These are phyloP conservation scores for Nesogale talazaci DNA, from an alignment of 2,113 vertebrate species.

Conservation along the genomic window DNA sequence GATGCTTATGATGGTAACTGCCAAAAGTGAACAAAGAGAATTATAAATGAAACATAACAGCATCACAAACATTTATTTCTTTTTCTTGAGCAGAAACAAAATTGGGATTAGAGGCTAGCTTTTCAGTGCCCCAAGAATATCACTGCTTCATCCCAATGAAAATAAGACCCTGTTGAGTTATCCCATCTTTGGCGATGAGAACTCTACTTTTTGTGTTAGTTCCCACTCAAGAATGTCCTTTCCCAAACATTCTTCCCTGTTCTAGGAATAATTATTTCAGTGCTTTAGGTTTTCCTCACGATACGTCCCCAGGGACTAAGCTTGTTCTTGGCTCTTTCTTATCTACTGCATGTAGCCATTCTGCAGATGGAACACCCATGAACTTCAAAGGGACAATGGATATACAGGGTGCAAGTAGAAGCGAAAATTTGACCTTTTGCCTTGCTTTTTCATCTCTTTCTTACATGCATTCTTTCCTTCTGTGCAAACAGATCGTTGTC, in stretches of 20 bases:
- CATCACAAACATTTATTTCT: conserved; percentile 37
- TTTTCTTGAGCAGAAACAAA: conserved; percentile 54
- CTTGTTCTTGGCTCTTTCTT: conserved; percentile 17
- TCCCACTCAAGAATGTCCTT: conserved; percentile 18
- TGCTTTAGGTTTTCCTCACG: conserved; percentile 18
- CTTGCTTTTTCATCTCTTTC: conserved; percentile 57
- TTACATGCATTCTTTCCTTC: conserved; percentile 41
- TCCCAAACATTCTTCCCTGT: neutral
- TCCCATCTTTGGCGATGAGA: neutral
- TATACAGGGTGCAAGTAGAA: conserved; percentile 46
- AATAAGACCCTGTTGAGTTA: neutral
- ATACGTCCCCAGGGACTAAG: neutral
- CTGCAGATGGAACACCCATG: conserved; percentile 27
- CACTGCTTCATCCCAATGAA: neutral
- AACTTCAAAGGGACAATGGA: conserved; percentile 60
- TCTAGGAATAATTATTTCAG: conserved; percentile 24
- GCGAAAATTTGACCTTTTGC: conserved; percentile 64
- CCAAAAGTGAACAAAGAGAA: conserved; percentile 73
- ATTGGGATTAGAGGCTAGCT: conserved; percentile 14
- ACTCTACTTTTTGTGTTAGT: neutral
- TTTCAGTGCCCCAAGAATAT: conserved; percentile 41
- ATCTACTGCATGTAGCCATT: neutral
- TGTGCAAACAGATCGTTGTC: conserved; percentile 54
- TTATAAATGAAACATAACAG: conserved; percentile 58
- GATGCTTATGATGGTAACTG: conserved; percentile 35